Conservation (phyloP, 2,888 invertebrate genomes). For the Amorpha juglandis region DNA sequence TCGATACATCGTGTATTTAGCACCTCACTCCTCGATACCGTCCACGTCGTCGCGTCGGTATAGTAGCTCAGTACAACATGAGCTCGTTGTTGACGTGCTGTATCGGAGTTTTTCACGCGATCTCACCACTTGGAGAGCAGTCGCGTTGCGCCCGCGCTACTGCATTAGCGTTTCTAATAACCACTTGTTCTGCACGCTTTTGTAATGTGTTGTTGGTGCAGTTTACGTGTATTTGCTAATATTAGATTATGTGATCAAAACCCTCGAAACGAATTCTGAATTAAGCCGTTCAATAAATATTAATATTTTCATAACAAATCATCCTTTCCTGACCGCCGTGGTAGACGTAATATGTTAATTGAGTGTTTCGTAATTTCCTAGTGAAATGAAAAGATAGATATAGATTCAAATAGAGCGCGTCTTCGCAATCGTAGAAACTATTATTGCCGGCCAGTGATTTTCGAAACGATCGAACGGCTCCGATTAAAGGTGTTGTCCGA, state of each 20-base stretch:
- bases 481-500: slow-evolving; percentile 9
- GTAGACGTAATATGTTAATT: slow-evolving; percentile 59
- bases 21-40: slow-evolving; percentile 31
- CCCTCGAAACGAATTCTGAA: background rate
- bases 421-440: background rate
- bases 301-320: background rate
- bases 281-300: background rate
- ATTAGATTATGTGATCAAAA: background rate
- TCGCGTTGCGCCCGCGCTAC: slow-evolving; percentile 67
- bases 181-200: slow-evolving; percentile 34
- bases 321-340: slow-evolving; percentile 29
- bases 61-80: slow-evolving; percentile 34
- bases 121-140: slow-evolving; percentile 80
- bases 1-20: slow-evolving; percentile 32
- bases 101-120: slow-evolving; percentile 80
- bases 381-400: slow-evolving; percentile 52
- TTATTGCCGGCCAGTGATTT: slow-evolving; percentile 24
- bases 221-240: too few species aligned
- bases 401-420: slow-evolving; percentile 46
- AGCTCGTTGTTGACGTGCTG: slow-evolving; percentile 65
- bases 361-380: slow-evolving; percentile 50
- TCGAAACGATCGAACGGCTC: slow-evolving; percentile 1
- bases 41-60: too few species aligned
- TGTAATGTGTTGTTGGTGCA: background rate
- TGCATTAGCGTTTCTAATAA: slow-evolving; percentile 56